These are phyloP conservation scores for Tenodera sinensis DNA, from an alignment of 2,888 invertebrate genomes.

Conservation along the genomic window DNA sequence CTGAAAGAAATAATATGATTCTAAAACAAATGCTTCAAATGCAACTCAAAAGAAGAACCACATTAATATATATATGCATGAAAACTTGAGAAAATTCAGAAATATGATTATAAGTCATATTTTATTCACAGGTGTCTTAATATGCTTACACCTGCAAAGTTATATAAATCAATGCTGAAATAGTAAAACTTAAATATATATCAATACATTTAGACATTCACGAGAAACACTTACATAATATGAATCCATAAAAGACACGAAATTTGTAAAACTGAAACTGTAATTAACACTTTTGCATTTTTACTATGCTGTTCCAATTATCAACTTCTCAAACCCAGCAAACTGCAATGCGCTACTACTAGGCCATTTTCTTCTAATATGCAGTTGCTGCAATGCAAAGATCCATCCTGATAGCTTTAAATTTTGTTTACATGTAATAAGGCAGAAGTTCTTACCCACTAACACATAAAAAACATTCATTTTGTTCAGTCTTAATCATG, in stretches of 20 bases:
- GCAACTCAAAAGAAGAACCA: background rate
- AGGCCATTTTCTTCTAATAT: background rate
- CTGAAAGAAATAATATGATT: background rate
- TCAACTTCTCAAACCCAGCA: background rate
- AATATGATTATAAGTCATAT: background rate
- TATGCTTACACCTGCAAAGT: background rate
- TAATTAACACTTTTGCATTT: background rate
- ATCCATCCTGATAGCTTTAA: background rate
- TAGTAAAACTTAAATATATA: background rate
- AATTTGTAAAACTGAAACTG: background rate
- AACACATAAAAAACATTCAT: conserved; percentile 5
- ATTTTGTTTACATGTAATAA: conserved; percentile 19
- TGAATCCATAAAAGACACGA: background rate
- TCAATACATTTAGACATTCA: too few species aligned
- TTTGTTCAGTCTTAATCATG: conserved; percentile 24
- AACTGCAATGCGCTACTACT: background rate
- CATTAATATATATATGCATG: background rate
- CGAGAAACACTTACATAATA: too few species aligned
- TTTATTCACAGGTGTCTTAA: background rate
- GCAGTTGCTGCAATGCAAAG: background rate
- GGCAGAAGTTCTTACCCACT: conserved; percentile 26
- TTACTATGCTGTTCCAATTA: background rate
- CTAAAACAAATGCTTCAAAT: background rate
- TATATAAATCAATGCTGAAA: background rate
- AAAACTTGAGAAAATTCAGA: background rate